phyloP scores from a whole-genome alignment of 2,888 invertebrate genomes.

The Chrysolina haemoptera region DNA sequence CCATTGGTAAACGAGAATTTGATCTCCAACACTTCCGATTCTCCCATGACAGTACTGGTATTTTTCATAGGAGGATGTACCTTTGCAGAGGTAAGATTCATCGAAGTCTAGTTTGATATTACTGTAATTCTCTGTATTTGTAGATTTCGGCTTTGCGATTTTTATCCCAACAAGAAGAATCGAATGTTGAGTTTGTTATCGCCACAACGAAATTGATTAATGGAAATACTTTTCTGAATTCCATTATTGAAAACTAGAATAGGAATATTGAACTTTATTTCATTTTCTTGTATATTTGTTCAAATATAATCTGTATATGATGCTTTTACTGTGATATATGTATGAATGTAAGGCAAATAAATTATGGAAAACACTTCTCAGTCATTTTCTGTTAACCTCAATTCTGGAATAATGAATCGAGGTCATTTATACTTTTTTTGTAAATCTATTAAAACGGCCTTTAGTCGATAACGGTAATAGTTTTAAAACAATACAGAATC shows the following conservation, averaged over 20 bases:
- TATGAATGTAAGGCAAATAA: not conserved
- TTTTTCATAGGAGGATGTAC: slow-evolving; percentile 98
- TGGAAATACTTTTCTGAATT: slow-evolving; percentile 87
- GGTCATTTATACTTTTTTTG: too few relatives aligned
- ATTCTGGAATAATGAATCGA: too few relatives aligned
- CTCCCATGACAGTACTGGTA: slow-evolving; percentile 85
- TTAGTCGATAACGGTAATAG: too few relatives aligned
- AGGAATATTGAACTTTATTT: not conserved
- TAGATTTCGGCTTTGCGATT: slow-evolving; percentile 82
- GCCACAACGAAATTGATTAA: slow-evolving; percentile 94
- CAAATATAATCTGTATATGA: slow-evolving; percentile 6
- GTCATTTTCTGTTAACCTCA: not conserved
- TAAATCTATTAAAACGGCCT: too few relatives aligned
- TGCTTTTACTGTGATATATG: slow-evolving; percentile 29
- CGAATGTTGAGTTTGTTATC: slow-evolving; percentile 90
- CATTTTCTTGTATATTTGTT: not conserved
- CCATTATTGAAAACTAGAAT: slow-evolving; percentile 75
- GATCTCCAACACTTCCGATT: slow-evolving; percentile 69
- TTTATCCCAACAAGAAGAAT: slow-evolving; percentile 83
- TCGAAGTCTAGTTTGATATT: not conserved
- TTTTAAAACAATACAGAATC: too few relatives aligned
- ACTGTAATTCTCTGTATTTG: slow-evolving; percentile 43
- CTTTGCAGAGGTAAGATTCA: slow-evolving; percentile 82
- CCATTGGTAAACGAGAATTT: slow-evolving; percentile 67
- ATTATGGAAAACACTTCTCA: not conserved